Evolutionary conservation across 2,888 invertebrate species (phyloP).

Genomic region (Synergus gifuensis): DNA sequence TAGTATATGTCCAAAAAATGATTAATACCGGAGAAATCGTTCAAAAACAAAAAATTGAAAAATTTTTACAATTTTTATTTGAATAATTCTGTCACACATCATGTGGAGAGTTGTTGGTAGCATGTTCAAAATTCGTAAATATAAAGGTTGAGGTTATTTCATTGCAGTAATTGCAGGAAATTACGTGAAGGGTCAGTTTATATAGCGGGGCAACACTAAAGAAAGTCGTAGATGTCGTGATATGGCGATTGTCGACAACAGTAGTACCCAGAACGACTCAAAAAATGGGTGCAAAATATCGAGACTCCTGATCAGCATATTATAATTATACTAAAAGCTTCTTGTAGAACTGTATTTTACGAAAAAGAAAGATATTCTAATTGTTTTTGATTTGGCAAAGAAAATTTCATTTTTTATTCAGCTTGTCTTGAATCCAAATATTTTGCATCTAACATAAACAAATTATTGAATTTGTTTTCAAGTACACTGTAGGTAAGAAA

Average conservation of each 20-base stretch:
- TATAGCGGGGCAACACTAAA: slow-evolving; percentile 24
- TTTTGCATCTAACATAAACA: not conserved
- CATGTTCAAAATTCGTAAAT: not conserved
- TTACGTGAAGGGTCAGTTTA: slow-evolving; percentile 35
- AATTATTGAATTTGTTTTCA: not conserved
- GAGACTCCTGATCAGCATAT: not conserved
- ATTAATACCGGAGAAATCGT: too few relatives aligned
- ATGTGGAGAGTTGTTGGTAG: not conserved
- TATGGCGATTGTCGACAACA: slow-evolving; percentile 23
- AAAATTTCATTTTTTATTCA: not conserved
- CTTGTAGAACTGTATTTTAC: not conserved
- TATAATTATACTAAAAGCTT: not conserved
- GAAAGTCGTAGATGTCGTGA: slow-evolving; percentile 37
- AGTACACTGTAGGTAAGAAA: not conserved
- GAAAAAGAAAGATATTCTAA: not conserved
- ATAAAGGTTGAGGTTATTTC: slow-evolving; percentile 5
- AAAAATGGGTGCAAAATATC: not conserved
- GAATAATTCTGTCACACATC: not conserved
- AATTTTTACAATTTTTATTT: too few relatives aligned
- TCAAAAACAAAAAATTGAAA: too few relatives aligned
- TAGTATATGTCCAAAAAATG: too few relatives aligned
- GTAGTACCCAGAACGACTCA: not conserved
- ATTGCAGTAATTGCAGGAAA: slow-evolving; percentile 20
- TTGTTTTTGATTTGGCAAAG: not conserved
- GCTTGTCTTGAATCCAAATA: not conserved